Evolutionary conservation across 2,888 invertebrate genomes (phyloP).

Genomic region (Acleris literana): DNA sequence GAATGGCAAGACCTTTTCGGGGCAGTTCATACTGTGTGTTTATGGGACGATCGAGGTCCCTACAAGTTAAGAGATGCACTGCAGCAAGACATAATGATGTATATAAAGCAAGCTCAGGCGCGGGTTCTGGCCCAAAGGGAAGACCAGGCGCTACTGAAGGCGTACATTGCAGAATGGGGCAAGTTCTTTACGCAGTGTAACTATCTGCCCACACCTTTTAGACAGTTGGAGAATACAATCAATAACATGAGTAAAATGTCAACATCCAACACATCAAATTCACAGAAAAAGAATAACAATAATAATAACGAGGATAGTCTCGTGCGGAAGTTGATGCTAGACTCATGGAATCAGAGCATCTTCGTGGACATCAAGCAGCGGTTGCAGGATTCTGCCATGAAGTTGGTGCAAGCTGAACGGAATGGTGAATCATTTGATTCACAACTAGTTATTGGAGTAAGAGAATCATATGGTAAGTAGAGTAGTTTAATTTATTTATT

Average conservation of each 20-base stretch:
- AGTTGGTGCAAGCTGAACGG: conserved; percentile 97
- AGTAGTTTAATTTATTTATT: conserved; percentile 5
- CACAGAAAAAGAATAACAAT: conserved; percentile 79
- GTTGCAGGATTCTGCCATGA: conserved; percentile 98
- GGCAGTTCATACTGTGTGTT: conserved; percentile 96
- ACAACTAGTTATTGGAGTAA: conserved; percentile 97
- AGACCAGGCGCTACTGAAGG: conserved; percentile 96
- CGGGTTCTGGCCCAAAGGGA: conserved; percentile 95
- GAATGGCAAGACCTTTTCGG: conserved; percentile 99
- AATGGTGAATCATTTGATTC: conserved; percentile 99
- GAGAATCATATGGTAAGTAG: conserved; percentile 95
- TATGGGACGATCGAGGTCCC: conserved; percentile 98
- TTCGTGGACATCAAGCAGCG: conserved; percentile 97
- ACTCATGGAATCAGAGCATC: conserved; percentile 99
- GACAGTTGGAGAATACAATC: conserved; percentile 94
- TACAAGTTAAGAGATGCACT: conserved; percentile 93
- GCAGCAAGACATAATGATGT: conserved; percentile 96
- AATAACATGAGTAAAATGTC: conserved; percentile 80
- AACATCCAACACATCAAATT: conserved; percentile 67
- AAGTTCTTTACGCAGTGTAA: conserved; percentile 99
- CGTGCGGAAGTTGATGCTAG: conserved; percentile 97
- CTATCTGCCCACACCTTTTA: conserved; percentile 97
- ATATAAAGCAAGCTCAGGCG: conserved; percentile 95
- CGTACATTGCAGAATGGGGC: conserved; percentile 99
- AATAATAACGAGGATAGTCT: conserved; percentile 93